Evolutionary conservation across 2,888 invertebrate species (phyloP).

Genomic region (Sarcophaga carnaria): DNA sequence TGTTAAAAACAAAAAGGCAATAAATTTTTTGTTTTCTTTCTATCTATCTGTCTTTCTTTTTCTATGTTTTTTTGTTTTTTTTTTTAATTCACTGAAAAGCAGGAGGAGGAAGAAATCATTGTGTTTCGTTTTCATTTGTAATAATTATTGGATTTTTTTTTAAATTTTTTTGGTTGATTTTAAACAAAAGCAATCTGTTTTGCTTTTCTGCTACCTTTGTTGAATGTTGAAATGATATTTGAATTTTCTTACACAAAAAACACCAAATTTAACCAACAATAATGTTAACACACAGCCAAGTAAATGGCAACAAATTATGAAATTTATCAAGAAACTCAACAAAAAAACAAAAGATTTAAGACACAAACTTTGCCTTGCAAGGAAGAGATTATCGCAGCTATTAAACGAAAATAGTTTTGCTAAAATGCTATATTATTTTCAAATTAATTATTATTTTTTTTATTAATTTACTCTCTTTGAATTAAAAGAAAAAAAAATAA

Average conservation of each 20-base stretch:
- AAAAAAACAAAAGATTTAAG: slow-evolving; percentile 45
- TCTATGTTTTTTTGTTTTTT: too few relatives aligned
- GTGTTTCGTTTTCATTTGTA: neutral
- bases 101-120: too few relatives aligned
- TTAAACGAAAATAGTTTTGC: neutral
- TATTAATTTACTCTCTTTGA: neutral
- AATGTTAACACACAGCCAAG: too few relatives aligned
- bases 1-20: slow-evolving; percentile 12
- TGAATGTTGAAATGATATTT: slow-evolving; percentile 36
- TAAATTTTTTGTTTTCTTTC: too few relatives aligned
- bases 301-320: slow-evolving; percentile 14
- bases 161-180: neutral
- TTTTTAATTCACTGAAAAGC: neutral
- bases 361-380: neutral
- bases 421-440: slow-evolving; percentile 15
- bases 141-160: too few relatives aligned
- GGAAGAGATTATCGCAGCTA: too few relatives aligned
- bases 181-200: slow-evolving; percentile 24
- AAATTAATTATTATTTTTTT: slow-evolving; percentile 24
- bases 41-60: too few relatives aligned
- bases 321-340: slow-evolving; percentile 1
- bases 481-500: neutral
- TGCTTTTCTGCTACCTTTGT: neutral
- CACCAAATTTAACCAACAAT: too few relatives aligned
- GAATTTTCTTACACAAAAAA: slow-evolving; percentile 18